Evolutionary conservation across 2,888 invertebrate species (phyloP).

Genomic region (Cyclophora punctaria): DNA sequence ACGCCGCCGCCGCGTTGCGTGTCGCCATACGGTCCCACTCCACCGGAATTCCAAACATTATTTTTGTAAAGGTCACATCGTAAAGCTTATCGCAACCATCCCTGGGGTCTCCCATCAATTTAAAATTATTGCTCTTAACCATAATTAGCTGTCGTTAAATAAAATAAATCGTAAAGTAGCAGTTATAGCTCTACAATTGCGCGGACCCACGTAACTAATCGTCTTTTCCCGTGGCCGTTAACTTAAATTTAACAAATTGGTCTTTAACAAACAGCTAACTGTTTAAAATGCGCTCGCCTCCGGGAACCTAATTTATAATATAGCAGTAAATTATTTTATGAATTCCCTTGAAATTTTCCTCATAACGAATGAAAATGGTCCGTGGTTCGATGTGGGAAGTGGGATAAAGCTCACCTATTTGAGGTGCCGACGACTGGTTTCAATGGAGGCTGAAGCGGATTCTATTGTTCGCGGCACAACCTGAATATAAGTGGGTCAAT

Average conservation of each 20-base stretch:
- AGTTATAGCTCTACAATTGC: conserved; percentile 24
- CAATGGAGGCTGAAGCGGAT: conserved; percentile 2
- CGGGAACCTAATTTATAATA: conserved; percentile 46
- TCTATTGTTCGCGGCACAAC: conserved; percentile 4
- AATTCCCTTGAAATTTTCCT: conserved; percentile 41
- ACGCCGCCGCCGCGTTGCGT: neutral
- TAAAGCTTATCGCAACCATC: conserved; percentile 19
- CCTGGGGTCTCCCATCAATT: conserved; percentile 17
- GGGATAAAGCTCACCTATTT: conserved; percentile 35
- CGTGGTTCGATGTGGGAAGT: conserved; percentile 22
- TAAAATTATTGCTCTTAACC: conserved; percentile 17
- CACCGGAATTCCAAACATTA: conserved; percentile 6
- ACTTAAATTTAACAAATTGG: conserved; percentile 40
- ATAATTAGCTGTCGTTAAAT: conserved; percentile 22
- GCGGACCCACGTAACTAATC: conserved; percentile 19
- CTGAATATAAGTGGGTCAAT: conserved; percentile 5
- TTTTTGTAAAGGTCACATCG: conserved; percentile 16
- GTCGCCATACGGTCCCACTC: neutral
- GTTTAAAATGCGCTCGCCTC: conserved; percentile 40
- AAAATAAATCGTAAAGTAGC: conserved; percentile 23
- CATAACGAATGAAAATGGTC: conserved; percentile 37
- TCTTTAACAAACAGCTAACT: conserved; percentile 40
- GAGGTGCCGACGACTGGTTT: conserved; percentile 9
- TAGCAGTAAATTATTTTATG: conserved; percentile 51
- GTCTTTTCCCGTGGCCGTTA: conserved; percentile 28